Evolutionary conservation across 2,113 vertebrate genomes (phyloP), one percentile per base, ranked within the genome.

Genomic region (Python bivittatus): DNA sequence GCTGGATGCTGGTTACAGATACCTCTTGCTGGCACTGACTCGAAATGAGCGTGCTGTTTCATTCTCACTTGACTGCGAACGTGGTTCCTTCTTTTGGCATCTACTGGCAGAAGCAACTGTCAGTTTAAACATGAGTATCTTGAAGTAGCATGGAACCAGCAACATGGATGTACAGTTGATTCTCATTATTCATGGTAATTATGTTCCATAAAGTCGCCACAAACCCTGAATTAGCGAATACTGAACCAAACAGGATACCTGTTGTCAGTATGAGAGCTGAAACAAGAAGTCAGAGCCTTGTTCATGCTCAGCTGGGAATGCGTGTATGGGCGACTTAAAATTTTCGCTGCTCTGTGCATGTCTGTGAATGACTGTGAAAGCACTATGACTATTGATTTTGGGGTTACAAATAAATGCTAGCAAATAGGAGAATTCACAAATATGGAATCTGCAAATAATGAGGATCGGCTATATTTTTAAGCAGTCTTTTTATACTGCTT

Each of bases 41-140:
- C 25, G 57, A 57, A 56, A 13, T n/a, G 60, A 68, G n/a, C 52
- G 29, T 60, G 60, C 10, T n/a, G 27, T 86, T 91, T 52, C 48
- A 15, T 85, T 85, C 12, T 44, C 54, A 27, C 92, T 95, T 93
- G 92, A 94, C 87, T 94, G 94, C 88, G 91, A 93, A 93, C 91
- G 79, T 44, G 58, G 52, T 94, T 84, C 95, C 94, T 92, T 83
- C 90, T 84, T 84, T 91, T 90, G 57, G 72, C 94, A 27, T 44
- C 6, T 89, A 52, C 91, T 93, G 27, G 58, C n/a, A 54, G 27
- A 85, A 85, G 4, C 56, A 48, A 58, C 33, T 60, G 9, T n/a
- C 27, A 86, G 6, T 54, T 38, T 27, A n/a, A 11, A 52, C 38
- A 38, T 33, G 22, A 25, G 57, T 53, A n/a, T 52, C 6, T 64